These are phyloP conservation scores for Rhagologus leucostigma DNA, from an alignment of 2,113 vertebrate species.

Conservation along the genomic window DNA sequence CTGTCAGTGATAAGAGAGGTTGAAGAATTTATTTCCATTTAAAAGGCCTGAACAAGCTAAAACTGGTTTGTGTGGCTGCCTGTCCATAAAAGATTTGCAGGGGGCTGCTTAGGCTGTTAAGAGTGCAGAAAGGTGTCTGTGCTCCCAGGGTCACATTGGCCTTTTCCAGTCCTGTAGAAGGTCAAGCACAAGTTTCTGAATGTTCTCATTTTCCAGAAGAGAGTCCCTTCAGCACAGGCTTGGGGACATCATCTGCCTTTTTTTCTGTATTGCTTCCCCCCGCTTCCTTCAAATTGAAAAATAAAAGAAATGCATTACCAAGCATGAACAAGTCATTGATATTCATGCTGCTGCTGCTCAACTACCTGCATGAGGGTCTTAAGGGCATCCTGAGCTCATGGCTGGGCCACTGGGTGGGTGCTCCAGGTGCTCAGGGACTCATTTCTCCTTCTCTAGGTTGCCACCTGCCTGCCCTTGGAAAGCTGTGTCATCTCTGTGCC, in stretches of 20 bases:
- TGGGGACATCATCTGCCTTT: not conserved
- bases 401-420: no score
- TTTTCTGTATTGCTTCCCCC: not conserved
- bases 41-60: not conserved
- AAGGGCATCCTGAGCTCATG: not conserved
- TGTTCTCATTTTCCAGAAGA: not conserved
- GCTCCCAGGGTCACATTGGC: not conserved
- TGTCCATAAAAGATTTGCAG: not conserved
- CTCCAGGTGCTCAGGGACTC: not conserved
- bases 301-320: not conserved
- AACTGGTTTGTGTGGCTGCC: not conserved
- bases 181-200: not conserved
- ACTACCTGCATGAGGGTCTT: not conserved
- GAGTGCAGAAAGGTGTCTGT: not conserved
- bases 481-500: not conserved
- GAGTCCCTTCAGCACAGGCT: not conserved
- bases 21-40: conserved; percentile 32
- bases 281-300: not conserved
- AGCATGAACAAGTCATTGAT: not conserved
- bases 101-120: not conserved
- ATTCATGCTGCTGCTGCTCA: not conserved
- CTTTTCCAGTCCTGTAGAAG: not conserved
- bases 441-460: not conserved
- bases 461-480: not conserved
- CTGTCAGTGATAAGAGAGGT: not conserved